Evolutionary conservation across 1,140 invertebrate genomes (phyloP).

Genomic region (Saxidomus purpurata): DNA sequence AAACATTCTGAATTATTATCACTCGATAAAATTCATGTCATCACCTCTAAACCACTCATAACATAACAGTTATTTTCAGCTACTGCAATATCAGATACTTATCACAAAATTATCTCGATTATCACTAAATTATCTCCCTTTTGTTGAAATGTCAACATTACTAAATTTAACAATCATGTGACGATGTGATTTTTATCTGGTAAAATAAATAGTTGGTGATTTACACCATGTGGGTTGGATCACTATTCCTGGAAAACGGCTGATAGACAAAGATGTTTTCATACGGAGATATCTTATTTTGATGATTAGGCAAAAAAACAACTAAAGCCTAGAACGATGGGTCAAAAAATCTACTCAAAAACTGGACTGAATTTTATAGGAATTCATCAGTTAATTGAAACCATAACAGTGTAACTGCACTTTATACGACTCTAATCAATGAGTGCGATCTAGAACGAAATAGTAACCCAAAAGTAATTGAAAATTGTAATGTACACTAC

Average conservation of each 20-base stretch:
- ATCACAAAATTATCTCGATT: constrained; percentile 31
- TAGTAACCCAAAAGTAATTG: constrained; percentile 21
- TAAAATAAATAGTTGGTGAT: background rate
- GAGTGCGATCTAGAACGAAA: background rate
- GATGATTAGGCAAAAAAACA: background rate
- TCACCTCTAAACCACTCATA: constrained; percentile 23
- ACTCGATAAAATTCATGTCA: background rate
- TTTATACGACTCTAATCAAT: background rate
- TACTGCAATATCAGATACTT: background rate
- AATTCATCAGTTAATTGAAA: constrained; percentile 2
- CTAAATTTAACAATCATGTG: constrained; percentile 22
- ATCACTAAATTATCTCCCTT: constrained; percentile 22
- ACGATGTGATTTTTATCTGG: background rate
- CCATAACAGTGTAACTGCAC: background rate
- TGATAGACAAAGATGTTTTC: background rate
- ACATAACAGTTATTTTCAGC: constrained; percentile 38
- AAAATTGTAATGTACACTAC: constrained; percentile 15
- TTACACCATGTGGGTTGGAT: background rate
- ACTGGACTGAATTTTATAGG: background rate
- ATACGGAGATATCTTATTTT: background rate
- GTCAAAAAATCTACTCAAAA: too few species aligned
- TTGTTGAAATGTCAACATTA: constrained; percentile 19
- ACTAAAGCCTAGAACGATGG: background rate
- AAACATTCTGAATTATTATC: background rate
- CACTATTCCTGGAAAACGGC: background rate